A percentile compares a stretch with the other conserved stretches of the same genome.
Conservation (phyloP, 2,113 vertebrate genomes). For the Heptranchias perlo region DNA sequence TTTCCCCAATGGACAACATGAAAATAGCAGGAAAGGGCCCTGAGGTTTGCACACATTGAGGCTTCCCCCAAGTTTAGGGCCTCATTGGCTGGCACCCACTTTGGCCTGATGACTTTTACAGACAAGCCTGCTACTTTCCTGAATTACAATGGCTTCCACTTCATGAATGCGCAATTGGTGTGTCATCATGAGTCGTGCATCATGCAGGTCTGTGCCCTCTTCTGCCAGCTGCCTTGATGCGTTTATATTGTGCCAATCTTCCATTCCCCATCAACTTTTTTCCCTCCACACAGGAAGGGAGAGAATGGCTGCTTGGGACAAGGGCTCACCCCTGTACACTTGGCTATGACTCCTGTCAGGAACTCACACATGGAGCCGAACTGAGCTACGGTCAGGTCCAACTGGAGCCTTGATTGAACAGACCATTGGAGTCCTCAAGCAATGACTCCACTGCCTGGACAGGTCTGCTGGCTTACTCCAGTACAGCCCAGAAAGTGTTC, state of each 20-base stretch:
- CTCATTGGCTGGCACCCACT: too few species aligned
- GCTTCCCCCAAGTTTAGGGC: background rate
- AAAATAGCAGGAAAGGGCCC: background rate
- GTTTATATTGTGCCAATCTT: background rate
- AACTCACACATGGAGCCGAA: background rate
- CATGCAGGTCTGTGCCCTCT: background rate
- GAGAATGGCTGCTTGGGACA: background rate
- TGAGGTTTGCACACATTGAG: background rate
- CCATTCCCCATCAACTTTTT: background rate
- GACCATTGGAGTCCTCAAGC: background rate
- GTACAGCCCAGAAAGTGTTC: background rate
- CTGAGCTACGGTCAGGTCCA: background rate
- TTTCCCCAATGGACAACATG: background rate
- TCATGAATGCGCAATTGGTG: background rate
- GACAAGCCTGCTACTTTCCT: background rate
- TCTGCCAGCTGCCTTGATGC: background rate
- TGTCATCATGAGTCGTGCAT: background rate
- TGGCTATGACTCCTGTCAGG: background rate
- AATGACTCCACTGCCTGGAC: background rate
- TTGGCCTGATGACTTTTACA: background rate
- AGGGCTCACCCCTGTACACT: background rate
- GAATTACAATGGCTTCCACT: background rate
- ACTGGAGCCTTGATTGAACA: background rate
- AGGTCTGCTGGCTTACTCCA: background rate
- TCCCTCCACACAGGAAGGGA: background rate